phyloP scores from a whole-genome alignment of 2,113 vertebrate species.

The Propithecus coquereli region DNA sequence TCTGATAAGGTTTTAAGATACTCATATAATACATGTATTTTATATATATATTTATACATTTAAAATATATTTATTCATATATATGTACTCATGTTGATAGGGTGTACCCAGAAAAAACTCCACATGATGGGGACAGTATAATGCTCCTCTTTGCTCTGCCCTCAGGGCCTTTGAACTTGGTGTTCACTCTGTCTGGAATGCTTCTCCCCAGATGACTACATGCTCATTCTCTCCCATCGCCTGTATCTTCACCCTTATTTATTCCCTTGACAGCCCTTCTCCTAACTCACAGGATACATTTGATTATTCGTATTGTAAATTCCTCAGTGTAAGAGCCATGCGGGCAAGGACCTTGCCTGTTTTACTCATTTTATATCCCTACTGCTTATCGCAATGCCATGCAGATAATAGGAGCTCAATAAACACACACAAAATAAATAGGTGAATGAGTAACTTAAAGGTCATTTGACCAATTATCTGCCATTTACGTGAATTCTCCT shows the following conservation, averaged over 20 bases:
- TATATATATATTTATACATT: neutral
- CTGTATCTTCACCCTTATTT: neutral
- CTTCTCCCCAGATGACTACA: neutral
- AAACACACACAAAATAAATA: neutral
- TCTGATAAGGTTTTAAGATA: neutral
- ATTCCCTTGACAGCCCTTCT: neutral
- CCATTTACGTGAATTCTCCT: neutral
- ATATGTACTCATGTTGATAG: neutral
- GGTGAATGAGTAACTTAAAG: neutral
- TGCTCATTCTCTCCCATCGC: neutral
- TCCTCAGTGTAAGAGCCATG: neutral
- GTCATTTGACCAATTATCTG: neutral
- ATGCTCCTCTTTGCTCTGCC: neutral
- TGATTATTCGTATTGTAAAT: neutral
- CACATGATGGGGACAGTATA: neutral
- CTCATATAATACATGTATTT: neutral
- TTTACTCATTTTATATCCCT: neutral
- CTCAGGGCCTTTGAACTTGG: slow-evolving; percentile 2
- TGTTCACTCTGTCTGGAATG: neutral
- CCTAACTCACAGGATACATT: neutral
- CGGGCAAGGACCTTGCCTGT: neutral
- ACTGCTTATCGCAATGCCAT: neutral
- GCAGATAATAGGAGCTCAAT: neutral
- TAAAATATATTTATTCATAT: neutral
- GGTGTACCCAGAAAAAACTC: neutral